Base-by-base conservation (phyloP, 2,888 invertebrate species). In the Busseola fusca region DNA sequence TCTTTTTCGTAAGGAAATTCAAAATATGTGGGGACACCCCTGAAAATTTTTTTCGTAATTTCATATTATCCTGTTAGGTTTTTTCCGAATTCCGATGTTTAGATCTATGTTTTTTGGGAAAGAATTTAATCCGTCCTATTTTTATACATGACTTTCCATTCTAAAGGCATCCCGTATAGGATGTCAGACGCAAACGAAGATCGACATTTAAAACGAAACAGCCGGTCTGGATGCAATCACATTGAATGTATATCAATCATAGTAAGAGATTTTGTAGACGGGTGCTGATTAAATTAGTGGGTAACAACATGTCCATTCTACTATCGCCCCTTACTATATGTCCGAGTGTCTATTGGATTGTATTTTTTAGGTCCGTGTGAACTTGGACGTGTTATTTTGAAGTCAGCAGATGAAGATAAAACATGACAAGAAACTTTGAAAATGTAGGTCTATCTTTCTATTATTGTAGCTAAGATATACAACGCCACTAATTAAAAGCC, bases 1-100 rank as follows among this genome's bases (percentile, higher is more conserved):
- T 89, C 90, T 87, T 87, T 83, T 86, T 74, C 75, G 78, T 78
- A 67, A n/a, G 78, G 72, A 86, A 83, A 86, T 87, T 77, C 81
- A 72, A 85, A 88, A 87, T 87, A 86, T 86, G 83, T 76, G 66
- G 74, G 70, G 78, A 78, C 70, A 74, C 76, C 74, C 72, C 66
- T 40, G 54, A 71, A 72, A 72, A 77, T 74, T 67, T 72, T 69
- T 69, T 74, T 72, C 72, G 66, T 73, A 72, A 78, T 81, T 81
- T 70, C n/a, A 77, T 79, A 79, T 79, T 72, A 72, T 65, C 68
- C 72, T 63, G 64, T 72, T 56, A 21, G 42, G 34, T 45, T 79
- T 78, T 82, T 69, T 63, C 54, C 72, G 16, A 59, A 65, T 76
- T 76, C 3, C 40, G 58, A 76, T 74, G 54, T 79, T 60, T 52